A percentile compares a stretch with the other conserved stretches of the same genome.
These are phyloP conservation scores for Erythrocercus mccallii DNA, from an alignment of 2,113 vertebrate species.

Conservation along the genomic window DNA sequence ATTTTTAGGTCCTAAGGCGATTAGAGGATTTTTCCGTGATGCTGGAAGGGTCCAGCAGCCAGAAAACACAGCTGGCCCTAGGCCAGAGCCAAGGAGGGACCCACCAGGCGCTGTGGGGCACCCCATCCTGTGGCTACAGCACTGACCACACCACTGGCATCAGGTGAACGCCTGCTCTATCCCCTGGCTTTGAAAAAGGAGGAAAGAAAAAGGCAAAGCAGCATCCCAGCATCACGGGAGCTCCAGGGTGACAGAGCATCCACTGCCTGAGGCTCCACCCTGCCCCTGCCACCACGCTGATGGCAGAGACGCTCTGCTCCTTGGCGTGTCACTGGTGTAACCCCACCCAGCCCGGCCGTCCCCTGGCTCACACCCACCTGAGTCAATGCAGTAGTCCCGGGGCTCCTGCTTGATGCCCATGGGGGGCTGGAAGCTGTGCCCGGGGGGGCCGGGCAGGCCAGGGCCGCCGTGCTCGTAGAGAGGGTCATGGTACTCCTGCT, in stretches of 20 bases:
- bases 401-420: conserved; percentile 97
- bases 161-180: accelerated
- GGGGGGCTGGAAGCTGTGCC: conserved; percentile 81
- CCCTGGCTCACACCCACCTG: conserved; percentile 75
- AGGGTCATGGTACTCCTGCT: conserved; percentile 90
- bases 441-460: conserved; percentile 70
- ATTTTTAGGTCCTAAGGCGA: conserved; percentile 79
- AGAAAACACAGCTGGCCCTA: neutral
- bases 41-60: conserved; percentile 45
- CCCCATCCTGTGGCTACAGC: accelerated
- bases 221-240: accelerated
- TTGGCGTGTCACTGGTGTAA: neutral
- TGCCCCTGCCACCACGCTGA: accelerated
- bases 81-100: neutral
- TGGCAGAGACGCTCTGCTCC: neutral
- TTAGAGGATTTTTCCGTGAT: conserved; percentile 81
- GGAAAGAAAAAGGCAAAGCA: neutral
- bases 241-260: neutral
- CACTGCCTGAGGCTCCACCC: neutral
- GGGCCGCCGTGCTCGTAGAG: conserved; percentile 87
- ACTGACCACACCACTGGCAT: accelerated
- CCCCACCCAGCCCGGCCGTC: accelerated
- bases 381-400: conserved; percentile 93
- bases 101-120: accelerated
- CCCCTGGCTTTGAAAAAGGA: neutral